phyloP scores from a whole-genome alignment of 2,113 vertebrate species.

The Copsychus sechellarum region DNA sequence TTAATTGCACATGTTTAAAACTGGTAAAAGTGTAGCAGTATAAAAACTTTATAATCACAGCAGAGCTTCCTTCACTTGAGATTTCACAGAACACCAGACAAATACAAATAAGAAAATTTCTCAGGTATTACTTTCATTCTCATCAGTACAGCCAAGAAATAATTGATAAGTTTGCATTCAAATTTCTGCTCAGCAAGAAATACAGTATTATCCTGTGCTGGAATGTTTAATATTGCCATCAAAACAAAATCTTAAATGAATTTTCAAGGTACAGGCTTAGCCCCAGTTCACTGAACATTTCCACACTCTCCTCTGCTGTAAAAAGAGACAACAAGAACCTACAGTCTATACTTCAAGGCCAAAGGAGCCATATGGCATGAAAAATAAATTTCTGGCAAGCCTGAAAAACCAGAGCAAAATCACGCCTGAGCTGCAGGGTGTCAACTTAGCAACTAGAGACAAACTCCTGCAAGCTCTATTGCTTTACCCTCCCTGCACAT shows the following conservation, averaged over 20 bases:
- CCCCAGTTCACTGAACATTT: background rate
- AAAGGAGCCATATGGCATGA: background rate
- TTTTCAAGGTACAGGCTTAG: background rate
- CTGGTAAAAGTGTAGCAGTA: background rate
- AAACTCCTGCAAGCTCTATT: accelerated
- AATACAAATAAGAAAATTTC: background rate
- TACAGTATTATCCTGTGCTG: background rate
- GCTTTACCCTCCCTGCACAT: background rate
- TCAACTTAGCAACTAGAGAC: background rate
- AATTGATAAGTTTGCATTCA: background rate
- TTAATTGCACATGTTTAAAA: background rate
- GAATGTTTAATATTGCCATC: background rate
- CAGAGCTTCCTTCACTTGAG: background rate
- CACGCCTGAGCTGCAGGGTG: background rate
- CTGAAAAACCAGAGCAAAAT: background rate
- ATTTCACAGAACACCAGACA: background rate
- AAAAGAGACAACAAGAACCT: background rate
- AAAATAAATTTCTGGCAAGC: background rate
- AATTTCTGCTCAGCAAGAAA: background rate
- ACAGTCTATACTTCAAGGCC: background rate
- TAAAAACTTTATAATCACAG: background rate
- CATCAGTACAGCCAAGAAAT: background rate
- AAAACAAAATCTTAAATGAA: background rate
- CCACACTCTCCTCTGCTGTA: background rate
- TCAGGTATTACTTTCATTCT: background rate